Conservation (phyloP, 1,140 invertebrate species). For the Gryon sp. region DNA sequence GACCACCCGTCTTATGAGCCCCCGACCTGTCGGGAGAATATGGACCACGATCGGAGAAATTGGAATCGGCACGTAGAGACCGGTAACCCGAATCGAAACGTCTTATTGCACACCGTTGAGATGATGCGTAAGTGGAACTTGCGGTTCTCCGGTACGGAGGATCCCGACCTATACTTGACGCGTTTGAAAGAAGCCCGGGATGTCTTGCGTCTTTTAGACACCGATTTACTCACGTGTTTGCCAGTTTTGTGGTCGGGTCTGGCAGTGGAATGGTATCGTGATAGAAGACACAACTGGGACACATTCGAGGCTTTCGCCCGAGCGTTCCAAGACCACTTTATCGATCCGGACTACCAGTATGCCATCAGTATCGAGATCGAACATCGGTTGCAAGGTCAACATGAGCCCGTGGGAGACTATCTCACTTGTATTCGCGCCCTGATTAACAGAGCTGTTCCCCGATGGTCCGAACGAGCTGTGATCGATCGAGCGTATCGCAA, state of each 20-base stretch:
- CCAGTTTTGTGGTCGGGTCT: conserved; percentile 27
- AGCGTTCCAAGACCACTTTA: too few relatives aligned
- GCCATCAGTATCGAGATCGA: neutral
- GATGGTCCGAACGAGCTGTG: neutral
- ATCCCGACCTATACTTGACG: conserved; percentile 6
- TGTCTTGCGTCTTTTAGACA: neutral
- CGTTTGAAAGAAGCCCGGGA: conserved; percentile 10
- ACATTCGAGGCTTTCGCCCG: neutral
- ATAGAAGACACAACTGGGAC: neutral
- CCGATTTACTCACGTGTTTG: conserved; percentile 7
- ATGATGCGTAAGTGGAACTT: too few relatives aligned
- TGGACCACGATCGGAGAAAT: too few relatives aligned
- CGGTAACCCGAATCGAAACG: too few relatives aligned
- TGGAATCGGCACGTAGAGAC: too few relatives aligned
- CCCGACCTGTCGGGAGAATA: too few relatives aligned
- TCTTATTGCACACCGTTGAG: too few relatives aligned
- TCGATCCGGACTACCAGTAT: conserved; percentile 7
- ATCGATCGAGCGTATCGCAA: conserved; percentile 23
- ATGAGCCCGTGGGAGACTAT: too few relatives aligned
- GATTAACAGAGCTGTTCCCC: too few relatives aligned
- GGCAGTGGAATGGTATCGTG: conserved; percentile 28
- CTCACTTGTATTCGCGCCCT: too few relatives aligned
- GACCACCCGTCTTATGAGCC: too few relatives aligned
- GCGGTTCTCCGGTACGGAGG: conserved; percentile 23
- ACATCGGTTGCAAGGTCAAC: conserved; percentile 4